phyloP scores from a whole-genome alignment of 2,888 invertebrate species.

The Leptarthrus brevirostris region DNA sequence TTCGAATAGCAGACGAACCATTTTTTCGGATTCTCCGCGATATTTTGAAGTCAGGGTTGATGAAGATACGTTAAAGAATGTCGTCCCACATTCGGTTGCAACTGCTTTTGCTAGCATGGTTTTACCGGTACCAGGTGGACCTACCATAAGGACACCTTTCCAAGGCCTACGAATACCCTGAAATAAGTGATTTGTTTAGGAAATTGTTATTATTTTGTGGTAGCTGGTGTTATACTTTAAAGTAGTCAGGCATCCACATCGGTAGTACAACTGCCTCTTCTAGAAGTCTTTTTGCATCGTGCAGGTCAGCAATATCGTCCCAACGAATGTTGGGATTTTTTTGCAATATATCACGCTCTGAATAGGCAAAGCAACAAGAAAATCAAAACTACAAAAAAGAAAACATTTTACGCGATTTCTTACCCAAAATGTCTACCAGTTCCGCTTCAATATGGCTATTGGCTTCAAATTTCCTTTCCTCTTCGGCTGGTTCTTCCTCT shows the following conservation, averaged over 20 bases:
- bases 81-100: conserved; percentile 97
- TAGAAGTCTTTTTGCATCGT: conserved; percentile 88
- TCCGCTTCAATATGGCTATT: conserved; percentile 85
- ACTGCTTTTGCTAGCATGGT: conserved; percentile 98
- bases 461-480: conserved; percentile 88
- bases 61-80: conserved; percentile 97
- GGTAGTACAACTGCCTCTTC: conserved; percentile 98
- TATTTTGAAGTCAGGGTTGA: conserved; percentile 98
- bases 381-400: too few species aligned
- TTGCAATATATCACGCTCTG: conserved; percentile 95
- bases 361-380: too few species aligned
- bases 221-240: conserved; percentile 75
- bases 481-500: conserved; percentile 71
- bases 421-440: conserved; percentile 89
- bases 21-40: conserved; percentile 98
- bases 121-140: conserved; percentile 90
- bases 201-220: not conserved
- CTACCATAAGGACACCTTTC: conserved; percentile 96
- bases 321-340: conserved; percentile 96
- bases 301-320: conserved; percentile 92
- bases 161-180: conserved; percentile 94
- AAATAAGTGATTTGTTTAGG: conserved; percentile 46
- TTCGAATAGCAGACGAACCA: conserved; percentile 95
- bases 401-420: too few species aligned
- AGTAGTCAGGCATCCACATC: conserved; percentile 98